These are phyloP conservation scores for Plebejus melissa DNA, from an alignment of 2,888 invertebrate genomes.

Conservation along the genomic window DNA sequence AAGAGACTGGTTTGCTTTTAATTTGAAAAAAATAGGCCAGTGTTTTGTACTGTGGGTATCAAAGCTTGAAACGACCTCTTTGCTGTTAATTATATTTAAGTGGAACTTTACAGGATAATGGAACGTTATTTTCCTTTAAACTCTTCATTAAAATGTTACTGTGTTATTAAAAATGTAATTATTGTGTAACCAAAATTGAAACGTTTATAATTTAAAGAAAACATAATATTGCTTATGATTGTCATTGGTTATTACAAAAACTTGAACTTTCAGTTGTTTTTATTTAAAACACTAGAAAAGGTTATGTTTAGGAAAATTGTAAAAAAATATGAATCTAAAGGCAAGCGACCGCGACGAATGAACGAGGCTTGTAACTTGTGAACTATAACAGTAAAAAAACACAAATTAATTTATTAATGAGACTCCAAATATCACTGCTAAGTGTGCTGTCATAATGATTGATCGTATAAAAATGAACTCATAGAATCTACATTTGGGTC, in stretches of 20 bases:
- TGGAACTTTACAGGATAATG: slow-evolving; percentile 25
- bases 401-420: neutral
- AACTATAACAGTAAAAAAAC: neutral
- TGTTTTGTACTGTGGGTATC: slow-evolving; percentile 5
- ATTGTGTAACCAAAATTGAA: too few species aligned
- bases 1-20: slow-evolving; percentile 20
- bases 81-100: slow-evolving; percentile 1
- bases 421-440: slow-evolving; percentile 11
- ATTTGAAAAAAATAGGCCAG: slow-evolving; percentile 22
- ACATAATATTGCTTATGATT: too few species aligned
- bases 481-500: slow-evolving; percentile 45
- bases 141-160: neutral
- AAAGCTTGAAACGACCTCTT: slow-evolving; percentile 18
- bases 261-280: too few species aligned
- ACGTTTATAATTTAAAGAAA: too few species aligned
- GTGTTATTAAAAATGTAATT: neutral
- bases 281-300: too few species aligned
- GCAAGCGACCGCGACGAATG: too few species aligned
- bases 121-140: neutral
- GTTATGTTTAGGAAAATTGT: too few species aligned
- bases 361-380: too few species aligned
- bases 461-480: slow-evolving; percentile 50
- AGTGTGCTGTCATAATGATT: slow-evolving; percentile 43
- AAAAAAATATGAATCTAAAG: too few species aligned
- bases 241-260: too few species aligned